Evolutionary conservation across 2,113 vertebrate species (phyloP).

Genomic region (Epinephelus lanceolatus): DNA sequence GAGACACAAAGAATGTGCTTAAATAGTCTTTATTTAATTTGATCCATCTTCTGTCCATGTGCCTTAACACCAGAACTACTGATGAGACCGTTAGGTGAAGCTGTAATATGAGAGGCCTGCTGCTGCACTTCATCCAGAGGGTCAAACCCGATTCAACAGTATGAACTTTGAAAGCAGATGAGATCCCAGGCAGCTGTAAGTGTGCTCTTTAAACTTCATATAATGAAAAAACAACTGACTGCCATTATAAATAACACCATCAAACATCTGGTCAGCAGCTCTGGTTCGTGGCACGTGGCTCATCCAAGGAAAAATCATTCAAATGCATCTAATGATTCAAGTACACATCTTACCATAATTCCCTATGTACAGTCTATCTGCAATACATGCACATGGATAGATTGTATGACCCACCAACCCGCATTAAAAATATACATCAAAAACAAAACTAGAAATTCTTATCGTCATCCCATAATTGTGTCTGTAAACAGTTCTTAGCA

Average conservation of each 20-base stretch:
- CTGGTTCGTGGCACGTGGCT: slow-evolving; percentile 10
- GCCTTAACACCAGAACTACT: slow-evolving; percentile 10
- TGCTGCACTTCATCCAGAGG: not conserved
- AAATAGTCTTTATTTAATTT: slow-evolving; percentile 59
- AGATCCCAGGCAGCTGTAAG: not conserved
- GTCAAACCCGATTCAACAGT: not conserved
- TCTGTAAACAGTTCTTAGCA: slow-evolving; percentile 72
- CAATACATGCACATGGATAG: slow-evolving; percentile 49
- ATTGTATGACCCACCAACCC: slow-evolving; percentile 46
- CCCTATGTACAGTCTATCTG: slow-evolving; percentile 44
- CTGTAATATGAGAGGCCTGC: not conserved
- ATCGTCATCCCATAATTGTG: slow-evolving; percentile 44
- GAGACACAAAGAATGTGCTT: slow-evolving; percentile 18
- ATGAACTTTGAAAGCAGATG: not conserved
- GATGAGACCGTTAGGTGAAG: slow-evolving; percentile 18
- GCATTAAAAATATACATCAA: slow-evolving; percentile 74
- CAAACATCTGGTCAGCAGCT: slow-evolving; percentile 37
- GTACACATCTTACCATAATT: slow-evolving; percentile 44
- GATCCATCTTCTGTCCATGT: slow-evolving; percentile 28
- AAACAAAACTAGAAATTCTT: slow-evolving; percentile 47
- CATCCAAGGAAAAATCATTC: slow-evolving; percentile 20
- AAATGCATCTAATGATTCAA: slow-evolving; percentile 40
- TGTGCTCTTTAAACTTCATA: not conserved
- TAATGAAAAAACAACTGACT: not conserved
- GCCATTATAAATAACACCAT: not conserved